These are phyloP conservation scores for Caenorhabditis virilis DNA, from an alignment of 2,888 invertebrate genomes.

Conservation along the genomic window DNA sequence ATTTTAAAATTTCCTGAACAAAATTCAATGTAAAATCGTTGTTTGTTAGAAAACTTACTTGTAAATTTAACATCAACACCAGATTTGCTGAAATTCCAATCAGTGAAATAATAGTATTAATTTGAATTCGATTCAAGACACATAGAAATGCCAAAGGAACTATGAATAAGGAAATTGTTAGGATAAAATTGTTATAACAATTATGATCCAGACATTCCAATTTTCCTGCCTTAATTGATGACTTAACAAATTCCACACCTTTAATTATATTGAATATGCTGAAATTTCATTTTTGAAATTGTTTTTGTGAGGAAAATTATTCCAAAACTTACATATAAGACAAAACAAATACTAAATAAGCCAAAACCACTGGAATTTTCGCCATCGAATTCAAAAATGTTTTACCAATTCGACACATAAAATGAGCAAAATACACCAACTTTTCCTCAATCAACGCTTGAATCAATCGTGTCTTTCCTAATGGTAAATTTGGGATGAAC, in stretches of 20 bases:
- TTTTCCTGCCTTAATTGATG: too few relatives aligned
- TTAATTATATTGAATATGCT: too few relatives aligned
- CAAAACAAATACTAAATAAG: constrained; percentile 6
- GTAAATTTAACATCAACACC: constrained; percentile 16
- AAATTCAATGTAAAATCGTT: too few relatives aligned
- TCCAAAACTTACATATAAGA: constrained; percentile 24
- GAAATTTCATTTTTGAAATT: constrained; percentile 4
- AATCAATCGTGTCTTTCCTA: constrained; percentile 12
- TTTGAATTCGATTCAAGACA: constrained; percentile 21
- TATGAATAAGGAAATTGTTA: constrained; percentile 20
- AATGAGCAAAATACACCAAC: constrained; percentile 32
- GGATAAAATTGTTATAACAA: too few relatives aligned
- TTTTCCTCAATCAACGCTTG: constrained; percentile 39
- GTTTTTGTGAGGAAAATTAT: background rate
- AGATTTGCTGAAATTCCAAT: constrained; percentile 23
- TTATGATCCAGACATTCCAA: too few relatives aligned
- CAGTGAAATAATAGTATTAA: constrained; percentile 25
- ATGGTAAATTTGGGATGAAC: constrained; percentile 21
- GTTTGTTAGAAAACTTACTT: too few relatives aligned
- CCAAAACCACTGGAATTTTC: constrained; percentile 28
- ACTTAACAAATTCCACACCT: too few relatives aligned
- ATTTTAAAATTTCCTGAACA: too few relatives aligned
- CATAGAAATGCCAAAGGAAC: constrained; percentile 25
- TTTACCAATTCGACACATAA: constrained; percentile 32
- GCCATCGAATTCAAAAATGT: constrained; percentile 9